These are phyloP conservation scores for Apodemus sylvaticus DNA, from an alignment of 2,113 vertebrate species.

Conservation along the genomic window DNA sequence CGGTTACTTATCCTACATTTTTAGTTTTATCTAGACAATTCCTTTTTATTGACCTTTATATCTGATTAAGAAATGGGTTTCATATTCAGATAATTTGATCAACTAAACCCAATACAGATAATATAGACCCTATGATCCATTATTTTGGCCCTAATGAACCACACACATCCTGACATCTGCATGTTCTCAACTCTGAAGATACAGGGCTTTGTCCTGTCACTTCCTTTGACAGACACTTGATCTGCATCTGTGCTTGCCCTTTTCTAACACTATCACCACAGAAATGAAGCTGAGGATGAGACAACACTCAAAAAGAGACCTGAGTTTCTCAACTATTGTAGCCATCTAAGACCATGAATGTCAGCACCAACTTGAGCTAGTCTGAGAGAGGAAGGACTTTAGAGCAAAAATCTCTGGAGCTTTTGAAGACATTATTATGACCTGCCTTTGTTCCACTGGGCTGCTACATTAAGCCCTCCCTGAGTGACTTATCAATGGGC, in stretches of 20 bases:
- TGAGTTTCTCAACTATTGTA: background rate
- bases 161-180: background rate
- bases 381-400: background rate
- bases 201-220: background rate
- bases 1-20: background rate
- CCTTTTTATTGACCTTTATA: background rate
- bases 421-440: background rate
- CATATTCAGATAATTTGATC: constrained; percentile 8
- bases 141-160: background rate
- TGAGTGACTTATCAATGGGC: background rate
- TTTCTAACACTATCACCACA: background rate
- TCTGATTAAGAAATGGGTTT: background rate
- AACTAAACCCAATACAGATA: background rate
- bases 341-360: background rate
- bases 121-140: background rate
- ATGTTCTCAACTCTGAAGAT: background rate
- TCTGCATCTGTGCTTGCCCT: background rate
- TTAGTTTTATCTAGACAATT: background rate
- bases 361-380: background rate
- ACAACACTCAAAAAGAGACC: background rate
- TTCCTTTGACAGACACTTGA: background rate
- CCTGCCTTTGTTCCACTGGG: background rate
- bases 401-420: background rate
- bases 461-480: background rate
- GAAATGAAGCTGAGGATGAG: background rate